A percentile compares a stretch with the other conserved stretches of the same genome.
Conservation (phyloP, 2,113 vertebrate species). For the Prinia subflava region DNA sequence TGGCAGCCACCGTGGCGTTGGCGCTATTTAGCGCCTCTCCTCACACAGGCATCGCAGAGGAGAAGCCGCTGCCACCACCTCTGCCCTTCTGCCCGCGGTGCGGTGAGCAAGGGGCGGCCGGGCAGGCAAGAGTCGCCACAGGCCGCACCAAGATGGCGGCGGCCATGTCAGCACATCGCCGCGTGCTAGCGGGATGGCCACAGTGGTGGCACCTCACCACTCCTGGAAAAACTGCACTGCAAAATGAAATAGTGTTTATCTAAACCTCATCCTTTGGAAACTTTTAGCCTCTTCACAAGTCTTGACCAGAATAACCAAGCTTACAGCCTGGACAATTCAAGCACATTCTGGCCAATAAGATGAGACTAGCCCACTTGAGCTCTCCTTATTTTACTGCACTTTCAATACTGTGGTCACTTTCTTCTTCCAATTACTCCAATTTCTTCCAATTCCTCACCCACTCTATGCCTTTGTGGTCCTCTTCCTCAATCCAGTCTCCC, state of each 20-base stretch:
- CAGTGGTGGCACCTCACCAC: not conserved
- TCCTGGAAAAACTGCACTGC: not conserved
- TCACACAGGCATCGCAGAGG: not conserved
- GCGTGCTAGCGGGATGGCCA: not conserved
- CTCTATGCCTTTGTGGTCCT: not conserved
- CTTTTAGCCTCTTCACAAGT: not conserved
- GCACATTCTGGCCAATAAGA: not conserved
- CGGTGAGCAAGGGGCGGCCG: not conserved
- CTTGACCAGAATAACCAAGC: not conserved
- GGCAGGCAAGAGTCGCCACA: too few species aligned
- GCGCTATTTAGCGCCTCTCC: not conserved
- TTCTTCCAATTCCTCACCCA: not conserved
- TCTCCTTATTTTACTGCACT: not conserved
- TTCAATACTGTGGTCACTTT: not conserved
- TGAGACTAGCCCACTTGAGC: not conserved
- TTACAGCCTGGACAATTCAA: not conserved
- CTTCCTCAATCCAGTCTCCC: not conserved
- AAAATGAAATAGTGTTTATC: not conserved
- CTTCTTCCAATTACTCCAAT: not conserved
- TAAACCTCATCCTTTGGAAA: not conserved
- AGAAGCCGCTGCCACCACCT: not conserved
- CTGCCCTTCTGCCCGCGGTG: not conserved
- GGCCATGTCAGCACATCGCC: rapidly evolving
- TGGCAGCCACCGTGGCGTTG: not conserved
- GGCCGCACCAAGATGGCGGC: not conserved